Base-by-base conservation (phyloP, 2,888 invertebrate genomes). In the Chrysolina oricalcia region DNA sequence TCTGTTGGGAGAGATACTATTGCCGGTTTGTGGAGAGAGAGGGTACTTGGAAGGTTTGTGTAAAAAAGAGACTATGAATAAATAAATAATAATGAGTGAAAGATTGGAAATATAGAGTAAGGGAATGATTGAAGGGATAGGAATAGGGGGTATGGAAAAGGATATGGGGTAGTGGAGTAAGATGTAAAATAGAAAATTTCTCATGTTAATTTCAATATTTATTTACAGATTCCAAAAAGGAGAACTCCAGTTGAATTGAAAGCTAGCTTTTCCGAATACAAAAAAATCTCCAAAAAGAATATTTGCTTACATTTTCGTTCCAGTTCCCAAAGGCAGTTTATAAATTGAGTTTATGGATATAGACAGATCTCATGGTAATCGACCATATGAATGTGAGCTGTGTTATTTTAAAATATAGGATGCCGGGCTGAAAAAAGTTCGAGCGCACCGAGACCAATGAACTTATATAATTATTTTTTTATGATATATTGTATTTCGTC, bases 201-300 rank as follows among this genome's bases (percentile, higher is more conserved):
- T 50, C 71, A 15, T 46, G 23, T 17, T 46, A 13, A 62, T 41
- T 63, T 1, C 9, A 40, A 53, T 76, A 80, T 80, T 76, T 75
- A 74, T 73, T 91, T 91, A n/a, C 90, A 93, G 93, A 93, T 90
- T 91, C 92, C 83, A 93, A 80, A 73, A 80, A 80, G 71, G 80
- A 80, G 68, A 74, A 72, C 70, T 81, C 81, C 46, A 81, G 81
- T 81, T 81, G 79, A 81, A 78, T 75, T 73, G 35, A 53, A 50
- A 15, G 71, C 70, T 76, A 72, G 68, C 73, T 75, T 72, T 59
- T 73, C 64, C 15, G 35, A 35, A 6, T 6, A 63, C 15, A 63
- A 73, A 76, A 71, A 63, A 62, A 64, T 69, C 71, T 56, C 56
- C 68, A 73, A 72, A 63, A 69, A 56, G 64, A 63, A 76, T 70